These are phyloP conservation scores for Monochamus saltuarius DNA, from an alignment of 1,140 invertebrate species.

Conservation along the genomic window DNA sequence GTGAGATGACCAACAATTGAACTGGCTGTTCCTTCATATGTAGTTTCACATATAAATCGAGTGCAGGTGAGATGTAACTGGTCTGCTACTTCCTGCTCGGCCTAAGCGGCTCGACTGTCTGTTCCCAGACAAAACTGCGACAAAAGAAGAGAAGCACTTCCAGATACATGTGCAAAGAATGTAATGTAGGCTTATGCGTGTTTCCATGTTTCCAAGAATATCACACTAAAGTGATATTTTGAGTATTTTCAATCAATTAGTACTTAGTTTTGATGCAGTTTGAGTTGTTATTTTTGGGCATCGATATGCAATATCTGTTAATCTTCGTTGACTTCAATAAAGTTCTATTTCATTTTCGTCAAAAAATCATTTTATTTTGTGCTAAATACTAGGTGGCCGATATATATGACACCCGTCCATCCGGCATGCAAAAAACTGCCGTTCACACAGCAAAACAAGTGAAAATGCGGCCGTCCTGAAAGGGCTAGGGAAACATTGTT, in stretches of 20 bases:
- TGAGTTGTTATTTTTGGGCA: not conserved
- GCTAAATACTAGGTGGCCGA: constrained; percentile 1
- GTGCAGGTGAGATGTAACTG: no score
- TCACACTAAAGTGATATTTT: constrained; percentile 23
- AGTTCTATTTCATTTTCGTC: not conserved
- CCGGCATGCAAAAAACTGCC: constrained; percentile 1
- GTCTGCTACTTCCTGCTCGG: constrained; percentile 17
- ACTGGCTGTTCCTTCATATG: constrained; percentile 10
- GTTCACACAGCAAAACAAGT: not conserved
- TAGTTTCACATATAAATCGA: no score
- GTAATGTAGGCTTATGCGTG: constrained; percentile 31
- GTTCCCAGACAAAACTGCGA: constrained; percentile 7
- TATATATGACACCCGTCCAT: constrained; percentile 4
- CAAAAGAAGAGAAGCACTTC: constrained; percentile 18
- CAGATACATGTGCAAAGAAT: constrained; percentile 27
- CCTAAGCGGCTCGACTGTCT: constrained; percentile 20
- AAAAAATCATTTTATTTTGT: not conserved
- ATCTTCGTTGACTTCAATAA: not conserved
- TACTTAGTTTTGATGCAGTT: not conserved
- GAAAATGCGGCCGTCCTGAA: constrained; percentile 1
- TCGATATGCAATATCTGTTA: constrained; percentile 2
- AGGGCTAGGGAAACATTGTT: constrained; percentile 2
- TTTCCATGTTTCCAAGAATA: constrained; percentile 22
- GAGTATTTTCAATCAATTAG: not conserved
- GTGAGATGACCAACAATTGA: no score